A percentile compares a stretch with the other conserved stretches of the same genome.
These are phyloP conservation scores for Sinhomidia bicolor DNA, from an alignment of 2,888 invertebrate genomes.

Conservation along the genomic window DNA sequence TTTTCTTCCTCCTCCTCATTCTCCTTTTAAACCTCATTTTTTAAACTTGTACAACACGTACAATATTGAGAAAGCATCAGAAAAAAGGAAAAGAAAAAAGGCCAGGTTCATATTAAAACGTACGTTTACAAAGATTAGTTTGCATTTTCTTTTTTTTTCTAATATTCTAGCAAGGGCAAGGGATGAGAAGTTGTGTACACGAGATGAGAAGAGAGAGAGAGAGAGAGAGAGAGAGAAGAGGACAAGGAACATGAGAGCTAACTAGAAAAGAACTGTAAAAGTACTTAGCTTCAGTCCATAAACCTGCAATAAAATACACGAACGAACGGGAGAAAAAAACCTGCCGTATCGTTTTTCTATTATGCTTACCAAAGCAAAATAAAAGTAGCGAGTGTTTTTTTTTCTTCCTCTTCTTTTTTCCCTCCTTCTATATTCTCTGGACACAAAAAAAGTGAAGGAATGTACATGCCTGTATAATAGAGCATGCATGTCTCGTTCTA, in stretches of 20 bases:
- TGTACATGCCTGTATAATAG: background rate
- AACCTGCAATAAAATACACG: conserved; percentile 57
- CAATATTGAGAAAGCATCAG: conserved; percentile 20
- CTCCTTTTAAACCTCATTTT: conserved; percentile 26
- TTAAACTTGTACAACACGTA: background rate
- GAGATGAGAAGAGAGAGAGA: too few species aligned
- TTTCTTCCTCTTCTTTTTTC: too few species aligned
- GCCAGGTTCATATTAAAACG: conserved; percentile 54
- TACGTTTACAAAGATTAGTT: conserved; percentile 54
- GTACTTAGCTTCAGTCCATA: conserved; percentile 64
- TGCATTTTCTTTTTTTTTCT: conserved; percentile 32
- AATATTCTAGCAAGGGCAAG: conserved; percentile 10
- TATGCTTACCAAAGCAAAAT: conserved; percentile 55
- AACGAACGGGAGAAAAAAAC: too few species aligned
- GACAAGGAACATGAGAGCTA: conserved; percentile 26
- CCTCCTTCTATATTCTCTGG: background rate
- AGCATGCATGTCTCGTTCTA: conserved; percentile 16
- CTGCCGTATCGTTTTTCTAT: conserved; percentile 59
- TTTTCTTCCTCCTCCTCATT: too few species aligned
- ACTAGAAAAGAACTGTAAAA: conserved; percentile 38
- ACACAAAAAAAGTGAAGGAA: too few species aligned
- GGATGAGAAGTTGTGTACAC: conserved; percentile 21
- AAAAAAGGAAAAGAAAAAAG: conserved; percentile 9
- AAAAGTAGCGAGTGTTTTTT: conserved; percentile 62
- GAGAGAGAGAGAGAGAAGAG: too few species aligned